Base-by-base conservation (phyloP, 1,140 invertebrate genomes). In the Drosophila ficusphila region DNA sequence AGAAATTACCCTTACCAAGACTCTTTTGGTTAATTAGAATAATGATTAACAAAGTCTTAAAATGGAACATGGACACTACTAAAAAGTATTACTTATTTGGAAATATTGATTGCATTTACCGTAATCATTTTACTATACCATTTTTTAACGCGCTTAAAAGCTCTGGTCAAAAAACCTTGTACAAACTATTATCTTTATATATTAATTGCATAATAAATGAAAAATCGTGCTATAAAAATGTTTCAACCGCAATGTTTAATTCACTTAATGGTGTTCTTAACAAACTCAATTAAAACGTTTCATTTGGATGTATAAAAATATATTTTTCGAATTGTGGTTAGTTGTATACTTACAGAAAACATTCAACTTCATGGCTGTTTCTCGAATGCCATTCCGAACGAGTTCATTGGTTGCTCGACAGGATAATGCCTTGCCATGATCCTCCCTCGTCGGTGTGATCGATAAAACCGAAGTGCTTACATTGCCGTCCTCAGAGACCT, bases 341-440 rank as follows among this genome's bases (percentile, higher is more conserved):
- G 2, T 21, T 8, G 8, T 12, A 39, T 92, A 95, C 95, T 96
- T 92, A 96, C 96, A 97, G 89, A 95, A 96, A 49, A 98, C 94
- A 90, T 97, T 96, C 5, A 98, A 92, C 58, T 94, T 95, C 92
- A 96, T 94, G 53, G 94, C 94, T 75, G 95, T 95, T 88, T 97
- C 96, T 51, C 95, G 93, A 21, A 94, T 93, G 8, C 95, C 94
- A 39, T 93, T 93, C 73, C 95, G 94, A 14, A 97, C 94, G 33
- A 94, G 93, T 0, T 94, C 92, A 92, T 98, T 97, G 64, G 96
- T 95, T 0, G 96, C 97, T 67, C 95, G 93, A 88, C 97, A 98
- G 25, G 94, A 95, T 9, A 98, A 92, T 23, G 94, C 91, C 88
- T 95, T 95, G 11, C 95, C 95, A 89, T 97, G 96, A 91, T 98